A percentile compares a stretch with the other conserved stretches of the same genome.
These are phyloP conservation scores for Phengaris alcon DNA, from an alignment of 2,888 invertebrate species.

Conservation along the genomic window DNA sequence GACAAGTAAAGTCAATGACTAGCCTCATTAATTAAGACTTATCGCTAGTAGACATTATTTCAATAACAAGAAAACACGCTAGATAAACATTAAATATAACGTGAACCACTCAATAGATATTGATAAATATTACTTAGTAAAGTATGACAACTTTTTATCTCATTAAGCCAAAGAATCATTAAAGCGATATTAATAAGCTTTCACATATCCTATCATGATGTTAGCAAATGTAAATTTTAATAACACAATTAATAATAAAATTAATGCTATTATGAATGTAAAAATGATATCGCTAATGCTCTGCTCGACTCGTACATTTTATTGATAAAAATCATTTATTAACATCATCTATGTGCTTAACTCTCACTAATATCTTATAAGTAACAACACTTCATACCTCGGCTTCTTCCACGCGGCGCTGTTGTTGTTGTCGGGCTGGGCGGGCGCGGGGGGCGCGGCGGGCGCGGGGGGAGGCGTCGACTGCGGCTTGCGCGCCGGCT, in stretches of 20 bases:
- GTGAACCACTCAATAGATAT: constrained; percentile 32
- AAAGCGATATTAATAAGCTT: neutral
- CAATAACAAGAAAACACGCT: neutral
- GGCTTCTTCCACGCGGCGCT: constrained; percentile 69
- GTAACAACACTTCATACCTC: constrained; percentile 50
- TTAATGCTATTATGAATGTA: too few species aligned
- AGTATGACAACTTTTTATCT: neutral
- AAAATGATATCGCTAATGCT: too few species aligned
- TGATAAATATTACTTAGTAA: neutral
- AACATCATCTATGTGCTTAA: too few species aligned
- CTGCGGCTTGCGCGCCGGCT: constrained; percentile 40
- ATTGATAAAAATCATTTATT: too few species aligned
- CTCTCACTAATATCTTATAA: too few species aligned
- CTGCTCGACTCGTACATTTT: too few species aligned
- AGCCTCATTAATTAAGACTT: neutral
- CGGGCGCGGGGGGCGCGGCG: constrained; percentile 30
- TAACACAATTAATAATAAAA: neutral
- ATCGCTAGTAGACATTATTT: neutral
- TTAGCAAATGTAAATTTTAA: neutral
- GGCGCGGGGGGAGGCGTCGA: constrained; percentile 30
- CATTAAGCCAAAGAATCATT: neutral
- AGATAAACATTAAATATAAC: constrained; percentile 18
- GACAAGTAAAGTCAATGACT: neutral
- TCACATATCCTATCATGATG: neutral
- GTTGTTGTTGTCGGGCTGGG: constrained; percentile 61